Base-by-base conservation (phyloP, 2,888 invertebrate species). In the Ophion obscuratus region DNA sequence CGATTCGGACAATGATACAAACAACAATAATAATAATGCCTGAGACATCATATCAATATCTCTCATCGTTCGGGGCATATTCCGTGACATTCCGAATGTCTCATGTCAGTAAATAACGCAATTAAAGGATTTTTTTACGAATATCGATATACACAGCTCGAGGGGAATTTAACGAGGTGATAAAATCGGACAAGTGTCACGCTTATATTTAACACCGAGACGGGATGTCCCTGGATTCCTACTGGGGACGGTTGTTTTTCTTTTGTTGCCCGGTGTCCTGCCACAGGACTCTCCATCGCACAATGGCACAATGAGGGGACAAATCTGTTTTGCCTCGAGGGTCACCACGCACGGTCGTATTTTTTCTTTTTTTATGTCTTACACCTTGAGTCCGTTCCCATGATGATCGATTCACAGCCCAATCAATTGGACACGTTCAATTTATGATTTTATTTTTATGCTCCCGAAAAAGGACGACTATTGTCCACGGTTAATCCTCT, bases 101-200 rank as follows among this genome's bases (percentile, higher is more conserved):
- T 71, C 76, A 64, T 47, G 70, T 40, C 40, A 61, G 84, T 84
- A 81, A 84, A 84, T 84, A 81, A 92, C 81, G 89, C 90, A 92
- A 92, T 92, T 92, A 92, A 92, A 81, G 78, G 89, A 24, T 10
- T 87, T 88, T 87, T 88, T 82, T 89, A 89, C 89, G 59, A n/a
- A 78, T 91, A 91, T 91, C 92, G 91, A 92, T 92, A 61, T 17
- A 4, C 53, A 90, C 27, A 86, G 87, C 83, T 47, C 75, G 84
- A 61, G 62, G 40, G 86, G 82, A 61, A 57, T 91, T 93, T 92
- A 92, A 93, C 92, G 92, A 92, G 87, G 90, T 90, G 92, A 93
- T 93, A 92, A 93, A 93, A 92, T 90, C 91, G 82, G 89, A 91
- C 93, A 92, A 92, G 92, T 93, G 93, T 93, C 93, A 92, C 86